Evolutionary conservation across 2,888 invertebrate species (phyloP).

Genomic region (Sinotaia quadrata): DNA sequence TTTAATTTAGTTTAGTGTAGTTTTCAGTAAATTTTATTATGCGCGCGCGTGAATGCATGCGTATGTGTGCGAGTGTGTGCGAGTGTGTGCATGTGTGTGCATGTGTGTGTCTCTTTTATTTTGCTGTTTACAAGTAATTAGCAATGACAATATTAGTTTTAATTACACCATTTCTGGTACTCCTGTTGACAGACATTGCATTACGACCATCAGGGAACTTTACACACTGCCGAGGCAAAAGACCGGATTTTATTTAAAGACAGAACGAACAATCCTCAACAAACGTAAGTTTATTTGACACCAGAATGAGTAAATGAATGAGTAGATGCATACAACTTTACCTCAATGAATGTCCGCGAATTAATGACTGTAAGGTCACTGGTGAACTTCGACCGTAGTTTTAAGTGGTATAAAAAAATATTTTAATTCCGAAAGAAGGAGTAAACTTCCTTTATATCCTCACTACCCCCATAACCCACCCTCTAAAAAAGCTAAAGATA

Average conservation of each 20-base stretch:
- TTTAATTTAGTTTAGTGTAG: too few species aligned
- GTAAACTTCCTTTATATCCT: too few species aligned
- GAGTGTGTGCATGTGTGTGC: background rate
- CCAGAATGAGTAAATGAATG: background rate
- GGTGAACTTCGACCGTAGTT: too few species aligned
- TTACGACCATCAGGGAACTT: conserved; percentile 2
- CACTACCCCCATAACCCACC: too few species aligned
- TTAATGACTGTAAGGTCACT: too few species aligned
- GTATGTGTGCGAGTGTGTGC: background rate
- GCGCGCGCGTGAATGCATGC: background rate
- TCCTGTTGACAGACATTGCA: background rate
- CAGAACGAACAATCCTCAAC: background rate
- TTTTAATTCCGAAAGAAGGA: too few species aligned
- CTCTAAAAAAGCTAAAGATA: too few species aligned
- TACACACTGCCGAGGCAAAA: conserved; percentile 3
- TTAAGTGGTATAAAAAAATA: too few species aligned
- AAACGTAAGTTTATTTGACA: background rate
- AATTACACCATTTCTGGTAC: background rate
- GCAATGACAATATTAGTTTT: background rate
- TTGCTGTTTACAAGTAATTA: background rate
- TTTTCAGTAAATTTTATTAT: background rate
- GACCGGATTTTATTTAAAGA: background rate
- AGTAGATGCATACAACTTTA: background rate
- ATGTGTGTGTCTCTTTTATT: background rate
- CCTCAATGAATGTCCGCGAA: too few species aligned